Base-by-base conservation (phyloP, 2,113 vertebrate species). In the Salvelinus alpinus region DNA sequence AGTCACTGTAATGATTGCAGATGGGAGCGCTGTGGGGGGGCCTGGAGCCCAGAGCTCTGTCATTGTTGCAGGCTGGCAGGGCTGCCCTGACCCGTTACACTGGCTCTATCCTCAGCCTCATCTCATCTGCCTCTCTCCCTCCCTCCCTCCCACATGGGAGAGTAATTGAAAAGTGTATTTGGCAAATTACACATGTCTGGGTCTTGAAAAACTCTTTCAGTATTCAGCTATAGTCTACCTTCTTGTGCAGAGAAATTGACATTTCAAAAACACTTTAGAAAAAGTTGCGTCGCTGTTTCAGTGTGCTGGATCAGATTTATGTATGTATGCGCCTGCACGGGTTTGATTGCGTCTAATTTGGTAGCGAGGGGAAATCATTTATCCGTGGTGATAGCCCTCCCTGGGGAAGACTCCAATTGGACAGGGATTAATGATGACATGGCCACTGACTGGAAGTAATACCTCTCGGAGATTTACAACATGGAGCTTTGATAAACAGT, bases 1-100 rank as follows among this genome's bases (percentile, higher is more conserved):
- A 95, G 95, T 93, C 94, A 95, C 94, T 94, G 95, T 95, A 96
- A 96, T 96, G 96, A 96, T 91, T 95, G 95, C 95, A 96, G 95
- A 96, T 96, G 96, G 95, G 95, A 94, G 92, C 94, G 72, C 95
- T 80, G 73, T 90, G 60, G 95, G 96, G 96, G 93, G 93, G 92
- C 84, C 92, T 89, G 88, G 80, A 91, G 92, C 94, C 94, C 94
- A n/a, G 73, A 93, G 95, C 92, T 92, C 93, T 94, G 94, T 94
- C 95, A 93, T 94, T 95, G 95, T 94, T 92, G 85, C 89, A 84
- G 83, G 72, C 69, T 69, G 51, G 51, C 13, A 54, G 16, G 51
- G 16, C 93, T 91, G 93, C 93, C 92, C 92, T 95, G 95, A 95
- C 95, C 95, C 84, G 93, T 85, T 95, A 91, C 93, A 31, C 75